Base-by-base conservation (phyloP, 53 echinoderm and acorn worm genomes). In the Echinometra lucunter region DNA sequence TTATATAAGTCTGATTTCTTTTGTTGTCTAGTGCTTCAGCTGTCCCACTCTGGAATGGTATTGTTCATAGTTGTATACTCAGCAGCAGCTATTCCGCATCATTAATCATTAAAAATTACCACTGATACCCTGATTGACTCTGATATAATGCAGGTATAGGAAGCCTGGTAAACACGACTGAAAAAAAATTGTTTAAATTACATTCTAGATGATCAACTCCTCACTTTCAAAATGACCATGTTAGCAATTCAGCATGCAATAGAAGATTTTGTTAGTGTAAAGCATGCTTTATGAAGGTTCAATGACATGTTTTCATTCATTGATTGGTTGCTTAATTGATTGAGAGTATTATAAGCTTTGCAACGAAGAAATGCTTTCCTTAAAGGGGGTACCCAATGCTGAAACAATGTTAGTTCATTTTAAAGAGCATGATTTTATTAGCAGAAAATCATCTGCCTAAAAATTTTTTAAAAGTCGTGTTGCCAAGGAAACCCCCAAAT, bases 21-120 rank as follows among this genome's bases (percentile, higher is more conserved):
- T 85, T 85, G 85, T 85, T 85, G 85, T 49, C 37, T 85, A 49
- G 85, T 53, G 28, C 85, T 49, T 85, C 85, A 85, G 85, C 85
- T 85, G 85, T 28, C 85, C 1, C 30, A 30, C 85, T 28, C 85
- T 47, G 49, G 85, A 85, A 85, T 85, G 85, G n/a, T 85, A 85
- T 85, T 85, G 85, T 85, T 28, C 53, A 27, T 85, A 10, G 18
- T 28, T 45, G 30, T 45, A 17, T 49, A 11, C 47, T 47, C 85
- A 49, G 28, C 16, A 49, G 85, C 28, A 45, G 85, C 28, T 49
- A 49, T 85, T 45, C 49, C 49, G 11, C n/a, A n/a, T 6, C 49
- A 49, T 47, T 85, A 47, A 53, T 49, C 45, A 2, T 85, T 12
- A 23, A 25, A 28, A 53, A 85, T 28, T 27, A 78, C 78, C 78